A percentile compares a stretch with the other conserved stretches of the same genome.
These are phyloP conservation scores for Xylophagus ater DNA, from an alignment of 2,888 invertebrate species.

Conservation along the genomic window DNA sequence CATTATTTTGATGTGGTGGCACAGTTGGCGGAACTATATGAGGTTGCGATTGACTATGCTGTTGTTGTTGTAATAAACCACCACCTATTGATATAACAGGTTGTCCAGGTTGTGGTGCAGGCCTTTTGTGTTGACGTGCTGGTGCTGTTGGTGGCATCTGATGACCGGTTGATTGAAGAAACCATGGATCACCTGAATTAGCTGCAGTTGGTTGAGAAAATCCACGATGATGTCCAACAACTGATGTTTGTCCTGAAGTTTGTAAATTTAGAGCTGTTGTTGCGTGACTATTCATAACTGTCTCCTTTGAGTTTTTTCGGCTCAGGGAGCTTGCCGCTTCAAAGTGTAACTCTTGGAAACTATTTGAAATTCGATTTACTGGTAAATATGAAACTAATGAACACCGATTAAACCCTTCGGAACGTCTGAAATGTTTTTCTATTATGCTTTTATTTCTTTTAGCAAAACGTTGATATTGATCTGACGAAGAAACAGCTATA, in stretches of 20 bases:
- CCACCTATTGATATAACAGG: slow-evolving; percentile 17
- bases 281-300: slow-evolving; percentile 40
- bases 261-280: slow-evolving; percentile 32
- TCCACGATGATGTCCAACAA: slow-evolving; percentile 40
- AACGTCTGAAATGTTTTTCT: slow-evolving; percentile 1
- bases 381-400: too few relatives aligned
- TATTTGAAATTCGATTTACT: slow-evolving; percentile 4
- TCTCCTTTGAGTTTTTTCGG: slow-evolving; percentile 5
- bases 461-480: too few relatives aligned
- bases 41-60: slow-evolving; percentile 37
- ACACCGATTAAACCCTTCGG: too few relatives aligned
- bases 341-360: slow-evolving; percentile 7
- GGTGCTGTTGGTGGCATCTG: slow-evolving; percentile 42
- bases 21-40: slow-evolving; percentile 38
- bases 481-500: slow-evolving; percentile 4
- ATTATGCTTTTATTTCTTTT: slow-evolving; percentile 7
- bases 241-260: slow-evolving; percentile 37
- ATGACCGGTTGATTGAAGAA: slow-evolving; percentile 39
- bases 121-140: slow-evolving; percentile 39
- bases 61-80: slow-evolving; percentile 28
- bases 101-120: slow-evolving; percentile 36
- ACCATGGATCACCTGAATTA: slow-evolving; percentile 40
- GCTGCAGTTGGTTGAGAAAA: slow-evolving; percentile 38
- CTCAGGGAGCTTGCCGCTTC: slow-evolving; percentile 5
- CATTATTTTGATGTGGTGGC: slow-evolving; percentile 36